Evolutionary conservation across 2,888 invertebrate genomes (phyloP), one percentile per base, ranked within the genome.

Genomic region (Lycaena phlaeas): DNA sequence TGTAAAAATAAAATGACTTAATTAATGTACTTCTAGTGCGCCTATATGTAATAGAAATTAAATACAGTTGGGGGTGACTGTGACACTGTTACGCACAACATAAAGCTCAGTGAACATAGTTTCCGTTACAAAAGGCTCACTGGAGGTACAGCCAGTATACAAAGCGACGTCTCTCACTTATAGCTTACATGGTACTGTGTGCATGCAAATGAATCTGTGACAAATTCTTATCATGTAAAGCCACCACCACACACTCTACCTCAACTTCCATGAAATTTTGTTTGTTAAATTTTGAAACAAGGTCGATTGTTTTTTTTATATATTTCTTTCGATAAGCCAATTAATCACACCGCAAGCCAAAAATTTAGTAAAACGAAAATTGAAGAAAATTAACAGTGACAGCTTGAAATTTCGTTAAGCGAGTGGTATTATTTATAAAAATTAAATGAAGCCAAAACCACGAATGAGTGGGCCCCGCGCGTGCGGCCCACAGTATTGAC

Each of bases 201-300:
- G 77, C 81, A 84, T 82, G 82, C 81, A 82, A 68, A 82, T 82
- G 77, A 78, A 70, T 68, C 61, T 65, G 78, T 76, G 78, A 74
- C 34, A 34, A 46, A 63, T 59, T 56, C 54, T 64, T 59, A 58
- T 71, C 67, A 61, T 67, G 64, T 72, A 68, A 78, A 81, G 79
- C 81, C 81, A 81, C 79, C 82, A 84, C 82, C 82, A 84, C 82
- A 84, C 82, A 84, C 82, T 84, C 82, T 79, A 84, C 81, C 82
- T 73, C 70, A 56, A 76, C 81, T 81, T 82, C 81, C 81, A 69
- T 72, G 59, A 34, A 34, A 68, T 68, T 60, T 64, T 68, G 68
- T 68, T 66, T 63, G 78, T 81, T 82, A 82, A 82, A 82, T 82
- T 84, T 84, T 73, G 81, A 78, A 59, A 73, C 60, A 15, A 17